Evolutionary conservation across 2,888 invertebrate genomes (phyloP).

Genomic region (Cantharis rufa): DNA sequence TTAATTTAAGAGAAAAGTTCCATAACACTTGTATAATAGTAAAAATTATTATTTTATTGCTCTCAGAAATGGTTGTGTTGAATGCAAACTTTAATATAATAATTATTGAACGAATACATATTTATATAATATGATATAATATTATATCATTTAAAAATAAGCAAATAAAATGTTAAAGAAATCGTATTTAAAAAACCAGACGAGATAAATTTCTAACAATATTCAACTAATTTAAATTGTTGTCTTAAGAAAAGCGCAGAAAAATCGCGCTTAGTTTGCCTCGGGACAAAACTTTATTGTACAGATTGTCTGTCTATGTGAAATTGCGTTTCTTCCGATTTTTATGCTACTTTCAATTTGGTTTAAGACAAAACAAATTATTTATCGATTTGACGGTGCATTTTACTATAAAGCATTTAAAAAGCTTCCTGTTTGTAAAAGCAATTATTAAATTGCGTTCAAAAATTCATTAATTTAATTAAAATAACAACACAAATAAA

Average conservation of each 20-base stretch:
- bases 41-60: too few relatives aligned
- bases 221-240: conserved; percentile 35
- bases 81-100: too few relatives aligned
- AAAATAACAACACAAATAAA: not conserved
- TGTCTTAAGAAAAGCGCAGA: conserved; percentile 18
- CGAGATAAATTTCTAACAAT: conserved; percentile 36
- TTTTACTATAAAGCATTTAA: not conserved
- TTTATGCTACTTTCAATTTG: not conserved
- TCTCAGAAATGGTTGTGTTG: too few relatives aligned
- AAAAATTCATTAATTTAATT: not conserved
- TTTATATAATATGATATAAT: not conserved
- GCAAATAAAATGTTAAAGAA: not conserved
- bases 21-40: too few relatives aligned
- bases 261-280: conserved; percentile 17
- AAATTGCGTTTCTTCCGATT: conserved; percentile 18
- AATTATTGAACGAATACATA: not conserved
- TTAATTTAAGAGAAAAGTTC: too few relatives aligned
- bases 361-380: not conserved
- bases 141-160: not conserved
- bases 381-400: not conserved
- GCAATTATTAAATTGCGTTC: not conserved
- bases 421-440: not conserved
- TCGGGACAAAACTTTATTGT: conserved; percentile 13
- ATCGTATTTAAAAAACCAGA: conserved; percentile 12
- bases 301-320: conserved; percentile 23